phyloP scores from a whole-genome alignment of 2,113 vertebrate genomes.

The Columba janthina region DNA sequence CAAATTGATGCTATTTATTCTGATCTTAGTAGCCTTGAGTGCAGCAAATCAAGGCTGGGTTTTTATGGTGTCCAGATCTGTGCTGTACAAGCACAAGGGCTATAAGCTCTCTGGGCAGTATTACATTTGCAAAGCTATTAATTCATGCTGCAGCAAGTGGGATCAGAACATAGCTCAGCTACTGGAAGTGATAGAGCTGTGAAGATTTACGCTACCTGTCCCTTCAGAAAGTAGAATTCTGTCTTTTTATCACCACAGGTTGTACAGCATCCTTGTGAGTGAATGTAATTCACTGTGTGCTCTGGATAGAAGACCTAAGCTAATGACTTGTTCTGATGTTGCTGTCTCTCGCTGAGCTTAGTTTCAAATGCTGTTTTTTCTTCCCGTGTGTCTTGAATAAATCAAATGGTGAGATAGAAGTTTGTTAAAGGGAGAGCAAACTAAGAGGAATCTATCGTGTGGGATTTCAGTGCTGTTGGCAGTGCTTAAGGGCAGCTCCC shows the following conservation, averaged over 20 bases:
- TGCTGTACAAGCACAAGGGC: neutral
- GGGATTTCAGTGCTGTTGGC: neutral
- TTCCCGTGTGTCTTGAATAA: neutral
- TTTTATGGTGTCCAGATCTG: neutral
- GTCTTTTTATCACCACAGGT: fast-evolving
- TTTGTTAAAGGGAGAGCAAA: neutral
- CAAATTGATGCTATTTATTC: neutral
- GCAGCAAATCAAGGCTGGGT: neutral
- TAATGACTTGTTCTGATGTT: neutral
- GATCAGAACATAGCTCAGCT: neutral
- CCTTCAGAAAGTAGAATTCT: fast-evolving
- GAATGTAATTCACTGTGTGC: neutral
- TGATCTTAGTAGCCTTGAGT: neutral
- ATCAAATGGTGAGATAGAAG: neutral
- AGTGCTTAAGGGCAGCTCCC: neutral
- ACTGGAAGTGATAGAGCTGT: fast-evolving
- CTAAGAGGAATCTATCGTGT: neutral
- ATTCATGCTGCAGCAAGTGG: neutral
- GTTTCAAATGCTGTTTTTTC: neutral
- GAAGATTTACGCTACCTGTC: neutral
- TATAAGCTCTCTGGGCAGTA: neutral
- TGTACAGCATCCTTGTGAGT: neutral
- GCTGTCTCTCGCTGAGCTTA: neutral
- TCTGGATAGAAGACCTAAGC: neutral
- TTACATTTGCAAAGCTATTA: neutral